Evolutionary conservation across 2,113 vertebrate species (phyloP).

Genomic region (Crotalus helleri): DNA sequence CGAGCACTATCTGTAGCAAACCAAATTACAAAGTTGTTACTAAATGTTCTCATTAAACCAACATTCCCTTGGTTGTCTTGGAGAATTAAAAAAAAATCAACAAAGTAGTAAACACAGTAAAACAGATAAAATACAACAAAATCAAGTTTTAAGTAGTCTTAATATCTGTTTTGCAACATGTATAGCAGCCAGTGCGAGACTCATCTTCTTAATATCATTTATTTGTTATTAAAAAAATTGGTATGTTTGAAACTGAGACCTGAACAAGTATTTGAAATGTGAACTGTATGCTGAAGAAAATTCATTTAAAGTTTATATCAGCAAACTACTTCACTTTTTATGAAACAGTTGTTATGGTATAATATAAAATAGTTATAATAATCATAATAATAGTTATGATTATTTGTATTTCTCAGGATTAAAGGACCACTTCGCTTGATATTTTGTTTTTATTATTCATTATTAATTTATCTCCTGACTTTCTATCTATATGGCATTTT

Average conservation of each 20-base stretch:
- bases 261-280: slow-evolving; percentile 24
- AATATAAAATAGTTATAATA: not conserved
- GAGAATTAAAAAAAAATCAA: not conserved
- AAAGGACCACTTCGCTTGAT: not conserved
- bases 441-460: slow-evolving; percentile 10
- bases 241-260: not conserved
- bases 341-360: not conserved
- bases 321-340: not conserved
- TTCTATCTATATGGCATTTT: not conserved
- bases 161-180: not conserved
- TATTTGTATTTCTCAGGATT: not conserved
- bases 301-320: not conserved
- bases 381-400: not conserved
- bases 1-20: not conserved
- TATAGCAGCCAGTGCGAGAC: not conserved
- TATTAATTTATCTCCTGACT: not conserved
- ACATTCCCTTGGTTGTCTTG: not conserved
- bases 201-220: not conserved
- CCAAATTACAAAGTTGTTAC: not conserved
- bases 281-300: not conserved
- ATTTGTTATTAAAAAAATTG: not conserved
- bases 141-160: not conserved
- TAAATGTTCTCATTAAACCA: not conserved
- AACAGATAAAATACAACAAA: not conserved
- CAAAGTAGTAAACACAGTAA: not conserved